Evolutionary conservation across 2,113 vertebrate species (phyloP).

Genomic region (Australoheros scitulus): DNA sequence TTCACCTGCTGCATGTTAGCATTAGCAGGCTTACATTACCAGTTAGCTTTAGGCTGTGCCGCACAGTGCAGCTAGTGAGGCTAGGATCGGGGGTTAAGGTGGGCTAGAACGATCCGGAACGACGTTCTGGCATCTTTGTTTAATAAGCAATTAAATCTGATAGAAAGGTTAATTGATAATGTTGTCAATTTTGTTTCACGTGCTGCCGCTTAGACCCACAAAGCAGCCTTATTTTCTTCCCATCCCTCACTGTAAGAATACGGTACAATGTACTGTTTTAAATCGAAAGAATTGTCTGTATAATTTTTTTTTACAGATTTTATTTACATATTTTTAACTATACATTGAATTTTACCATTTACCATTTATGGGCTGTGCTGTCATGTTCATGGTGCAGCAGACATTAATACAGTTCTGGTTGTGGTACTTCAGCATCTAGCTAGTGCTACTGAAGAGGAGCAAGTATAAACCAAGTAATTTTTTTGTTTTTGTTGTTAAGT

Average conservation of each 20-base stretch:
- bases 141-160: background rate
- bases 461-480: too few relatives aligned
- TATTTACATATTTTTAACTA: background rate
- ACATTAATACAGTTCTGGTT: too few relatives aligned
- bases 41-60: background rate
- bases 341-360: background rate
- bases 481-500: too few relatives aligned
- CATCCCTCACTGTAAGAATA: background rate
- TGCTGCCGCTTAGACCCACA: background rate
- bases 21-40: background rate
- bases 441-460: too few relatives aligned
- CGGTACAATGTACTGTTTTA: background rate
- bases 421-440: too few relatives aligned
- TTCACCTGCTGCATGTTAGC: background rate
- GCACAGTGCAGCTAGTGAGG: background rate
- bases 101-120: too few relatives aligned
- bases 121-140: background rate
- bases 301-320: background rate
- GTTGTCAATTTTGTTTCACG: background rate
- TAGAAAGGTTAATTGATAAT: background rate
- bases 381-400: too few relatives aligned
- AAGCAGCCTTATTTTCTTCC: background rate
- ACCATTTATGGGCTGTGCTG: background rate
- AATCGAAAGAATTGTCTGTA: background rate
- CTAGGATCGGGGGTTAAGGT: background rate